Evolutionary conservation across 2,797 vertebrate genomes (phyloP), one percentile per base, ranked within the genome.

Genomic region (Pseudochaenichthys georgianus): DNA sequence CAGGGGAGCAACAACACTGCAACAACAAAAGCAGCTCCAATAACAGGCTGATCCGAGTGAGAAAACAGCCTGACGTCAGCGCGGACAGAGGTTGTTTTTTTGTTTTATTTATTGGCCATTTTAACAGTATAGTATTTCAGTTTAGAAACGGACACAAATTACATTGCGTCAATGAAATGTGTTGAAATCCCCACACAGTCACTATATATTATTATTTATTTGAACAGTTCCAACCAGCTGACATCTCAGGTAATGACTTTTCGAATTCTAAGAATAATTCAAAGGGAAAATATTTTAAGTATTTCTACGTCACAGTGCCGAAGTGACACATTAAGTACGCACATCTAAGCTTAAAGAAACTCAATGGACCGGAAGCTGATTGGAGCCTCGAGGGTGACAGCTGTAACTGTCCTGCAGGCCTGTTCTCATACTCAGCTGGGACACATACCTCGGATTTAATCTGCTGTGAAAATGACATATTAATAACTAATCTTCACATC

Each of bases 401-500:
- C 66, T 10, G 4, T 19, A 48, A 60, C 54, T 42, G 81, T 38
- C 67, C 77, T 46, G 68, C 17, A 21, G 57, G 64, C 53, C 38
- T 72, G 81, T 85, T 89, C 87, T 85, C 86, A 82, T 73, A 66
- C 86, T 74, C 64, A 58, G 83, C 67, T 66, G 60, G 86, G 59
- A 70, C 77, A 64, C 87, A 92, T 93, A 88, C 89, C 92, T 87
- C 71, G 16, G 82, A 83, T 75, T 86, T 88, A 93, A 92, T 89
- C 84, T 86, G 67, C 82, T 81, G 84, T 86, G 62, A 67, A 88
- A 89, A 93, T 83, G 71, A 80, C 62, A 84, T 55, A 82, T 78
- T 87, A 82, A 87, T 89, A 82, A 77, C 70, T 9, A 23, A 70
- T 51, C 64, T 48, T 66, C 75, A 72, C 72, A 80, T 87, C 78